These are phyloP conservation scores for Shinisaurus crocodilurus DNA, from an alignment of 2,113 vertebrate species.

Conservation along the genomic window DNA sequence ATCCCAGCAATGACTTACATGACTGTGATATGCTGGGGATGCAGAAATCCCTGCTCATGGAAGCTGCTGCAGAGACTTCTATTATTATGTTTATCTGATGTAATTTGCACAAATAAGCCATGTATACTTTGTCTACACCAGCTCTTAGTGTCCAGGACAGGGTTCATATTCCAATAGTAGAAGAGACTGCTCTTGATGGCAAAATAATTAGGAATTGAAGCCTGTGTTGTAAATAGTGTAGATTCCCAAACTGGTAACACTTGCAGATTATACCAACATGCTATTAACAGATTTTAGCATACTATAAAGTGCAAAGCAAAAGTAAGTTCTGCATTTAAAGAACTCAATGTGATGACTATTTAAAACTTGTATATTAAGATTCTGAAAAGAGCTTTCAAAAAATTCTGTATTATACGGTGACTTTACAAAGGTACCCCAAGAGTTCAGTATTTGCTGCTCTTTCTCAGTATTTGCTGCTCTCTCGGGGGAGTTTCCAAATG, in stretches of 20 bases:
- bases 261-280: neutral
- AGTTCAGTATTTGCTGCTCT: neutral
- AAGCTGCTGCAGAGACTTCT: neutral
- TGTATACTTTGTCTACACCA: neutral
- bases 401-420: neutral
- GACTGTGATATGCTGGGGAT: neutral
- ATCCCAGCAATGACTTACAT: neutral
- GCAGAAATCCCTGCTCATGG: neutral
- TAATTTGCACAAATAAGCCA: neutral
- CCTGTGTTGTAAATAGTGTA: neutral
- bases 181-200: neutral
- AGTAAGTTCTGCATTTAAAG: neutral
- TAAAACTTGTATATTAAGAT: neutral
- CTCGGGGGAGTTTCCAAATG: neutral
- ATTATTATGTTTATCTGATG: neutral
- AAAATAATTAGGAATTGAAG: neutral
- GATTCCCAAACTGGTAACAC: neutral
- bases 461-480: neutral
- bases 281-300: neutral
- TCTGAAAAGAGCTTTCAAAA: neutral
- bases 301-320: neutral
- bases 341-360: neutral
- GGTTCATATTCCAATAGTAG: neutral
- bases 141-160: neutral
- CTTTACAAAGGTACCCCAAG: neutral